phyloP scores from a whole-genome alignment of 1,140 invertebrate genomes.

The Contarinia nasturtii region DNA sequence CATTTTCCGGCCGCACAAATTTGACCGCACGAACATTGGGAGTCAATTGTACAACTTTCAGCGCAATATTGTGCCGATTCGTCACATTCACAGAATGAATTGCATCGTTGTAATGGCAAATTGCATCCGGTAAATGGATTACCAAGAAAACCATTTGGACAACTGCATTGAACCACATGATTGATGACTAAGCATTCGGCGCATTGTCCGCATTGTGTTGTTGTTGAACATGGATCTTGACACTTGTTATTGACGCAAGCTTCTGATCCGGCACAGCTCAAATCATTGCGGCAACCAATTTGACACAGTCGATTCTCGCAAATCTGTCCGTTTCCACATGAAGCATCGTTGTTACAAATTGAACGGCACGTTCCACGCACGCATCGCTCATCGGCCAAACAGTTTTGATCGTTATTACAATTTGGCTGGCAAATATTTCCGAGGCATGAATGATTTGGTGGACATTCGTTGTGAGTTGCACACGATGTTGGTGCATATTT shows the following conservation, averaged over 20 bases:
- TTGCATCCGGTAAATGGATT: slow-evolving; percentile 57
- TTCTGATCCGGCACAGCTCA: slow-evolving; percentile 48
- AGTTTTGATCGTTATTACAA: slow-evolving; percentile 61
- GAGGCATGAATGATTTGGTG: slow-evolving; percentile 45
- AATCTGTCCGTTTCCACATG: slow-evolving; percentile 61
- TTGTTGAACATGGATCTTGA: slow-evolving; percentile 52
- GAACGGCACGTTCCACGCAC: slow-evolving; percentile 58
- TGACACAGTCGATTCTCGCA: slow-evolving; percentile 73
- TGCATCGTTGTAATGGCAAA: slow-evolving; percentile 40
- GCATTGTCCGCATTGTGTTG: slow-evolving; percentile 59
- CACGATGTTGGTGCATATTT: slow-evolving; percentile 44
- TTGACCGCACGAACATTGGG: slow-evolving; percentile 54
- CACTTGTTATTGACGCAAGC: slow-evolving; percentile 70
- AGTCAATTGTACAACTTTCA: slow-evolving; percentile 38
- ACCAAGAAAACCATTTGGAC: slow-evolving; percentile 57
- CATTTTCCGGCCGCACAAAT: slow-evolving; percentile 30
- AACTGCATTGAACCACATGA: slow-evolving; percentile 67
- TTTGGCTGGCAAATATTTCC: slow-evolving; percentile 50
- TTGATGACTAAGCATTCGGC: slow-evolving; percentile 64
- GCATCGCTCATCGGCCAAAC: slow-evolving; percentile 67
- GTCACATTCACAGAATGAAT: slow-evolving; percentile 51
- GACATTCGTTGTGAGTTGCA: slow-evolving; percentile 39
- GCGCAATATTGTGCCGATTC: slow-evolving; percentile 52
- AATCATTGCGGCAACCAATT: slow-evolving; percentile 63
- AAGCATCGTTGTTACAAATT: slow-evolving; percentile 66